Evolutionary conservation across 2,888 invertebrate species (phyloP).

Genomic region (Nymphalis c-album): DNA sequence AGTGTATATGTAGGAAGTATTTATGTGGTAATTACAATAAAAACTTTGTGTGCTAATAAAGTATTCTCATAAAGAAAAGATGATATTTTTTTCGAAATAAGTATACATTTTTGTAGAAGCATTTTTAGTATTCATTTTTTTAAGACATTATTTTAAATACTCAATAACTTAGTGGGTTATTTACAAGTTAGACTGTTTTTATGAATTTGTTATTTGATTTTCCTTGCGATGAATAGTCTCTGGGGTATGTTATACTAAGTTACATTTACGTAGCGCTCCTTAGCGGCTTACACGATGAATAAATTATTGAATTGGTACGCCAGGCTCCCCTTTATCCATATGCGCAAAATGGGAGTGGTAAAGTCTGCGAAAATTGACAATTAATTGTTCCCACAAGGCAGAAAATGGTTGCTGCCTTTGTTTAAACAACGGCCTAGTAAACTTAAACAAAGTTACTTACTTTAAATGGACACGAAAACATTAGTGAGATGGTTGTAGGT

Average conservation of each 20-base stretch:
- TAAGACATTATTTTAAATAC: too few species aligned
- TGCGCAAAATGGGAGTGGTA: conserved; percentile 39
- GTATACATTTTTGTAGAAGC: too few species aligned
- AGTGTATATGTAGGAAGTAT: too few species aligned
- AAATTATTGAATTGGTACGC: conserved; percentile 42
- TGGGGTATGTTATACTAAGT: conserved; percentile 34
- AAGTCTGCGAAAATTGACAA: conserved; percentile 42
- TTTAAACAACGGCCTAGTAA: conserved; percentile 7
- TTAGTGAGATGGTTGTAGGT: background rate
- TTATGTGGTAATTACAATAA: too few species aligned
- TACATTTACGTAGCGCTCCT: conserved; percentile 33
- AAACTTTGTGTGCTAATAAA: too few species aligned
- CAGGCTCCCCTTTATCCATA: conserved; percentile 35
- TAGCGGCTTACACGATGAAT: conserved; percentile 39
- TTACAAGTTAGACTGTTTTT: background rate
- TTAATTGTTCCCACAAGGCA: conserved; percentile 41
- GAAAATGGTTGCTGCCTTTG: conserved; percentile 35
- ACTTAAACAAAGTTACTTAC: conserved; percentile 19
- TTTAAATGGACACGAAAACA: conserved; percentile 17
- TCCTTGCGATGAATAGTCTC: conserved; percentile 22
- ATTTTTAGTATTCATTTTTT: too few species aligned
- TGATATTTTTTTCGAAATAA: too few species aligned
- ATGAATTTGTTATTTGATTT: conserved; percentile 20
- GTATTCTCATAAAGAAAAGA: too few species aligned
- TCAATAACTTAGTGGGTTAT: background rate